phyloP scores from a whole-genome alignment of 1,140 invertebrate genomes.

The Neocloeon triangulifer region DNA sequence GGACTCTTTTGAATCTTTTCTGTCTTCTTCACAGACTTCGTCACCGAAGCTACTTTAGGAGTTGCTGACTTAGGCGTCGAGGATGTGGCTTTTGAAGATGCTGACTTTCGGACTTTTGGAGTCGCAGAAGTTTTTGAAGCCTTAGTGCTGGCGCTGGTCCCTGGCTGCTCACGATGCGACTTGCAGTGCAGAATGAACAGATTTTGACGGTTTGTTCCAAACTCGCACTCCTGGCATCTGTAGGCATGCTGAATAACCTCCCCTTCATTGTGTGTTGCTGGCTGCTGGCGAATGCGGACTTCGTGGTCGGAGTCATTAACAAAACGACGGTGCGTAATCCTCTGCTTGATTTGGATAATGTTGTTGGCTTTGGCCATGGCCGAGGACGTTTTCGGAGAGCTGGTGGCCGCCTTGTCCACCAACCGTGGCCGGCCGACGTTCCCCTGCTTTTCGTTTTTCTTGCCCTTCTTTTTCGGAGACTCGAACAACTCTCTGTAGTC shows the following conservation, averaged over 20 bases:
- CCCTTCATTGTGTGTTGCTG: constrained; percentile 5
- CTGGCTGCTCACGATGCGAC: constrained; percentile 18
- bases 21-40: constrained; percentile 8
- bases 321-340: constrained; percentile 26
- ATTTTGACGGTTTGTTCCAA: constrained; percentile 9
- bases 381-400: too few species aligned
- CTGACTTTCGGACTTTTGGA: constrained; percentile 5
- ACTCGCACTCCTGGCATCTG: constrained; percentile 10
- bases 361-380: too few species aligned
- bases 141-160: constrained; percentile 11
- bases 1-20: constrained; percentile 22
- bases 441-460: neutral
- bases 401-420: neutral
- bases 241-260: constrained; percentile 14
- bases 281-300: constrained; percentile 30
- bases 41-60: constrained; percentile 11
- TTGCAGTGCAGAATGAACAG: constrained; percentile 3
- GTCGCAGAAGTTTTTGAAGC: constrained; percentile 2
- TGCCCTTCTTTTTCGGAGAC: constrained; percentile 10
- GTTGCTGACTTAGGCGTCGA: constrained; percentile 9
- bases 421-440: constrained; percentile 3
- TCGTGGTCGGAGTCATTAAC: constrained; percentile 31
- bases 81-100: constrained; percentile 11
- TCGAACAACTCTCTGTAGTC: constrained; percentile 28
- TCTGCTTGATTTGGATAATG: constrained; percentile 9